A percentile compares a stretch with the other conserved stretches of the same genome.
Evolutionary conservation across 2,888 invertebrate genomes (phyloP).

Genomic region (Morpho deidamia): DNA sequence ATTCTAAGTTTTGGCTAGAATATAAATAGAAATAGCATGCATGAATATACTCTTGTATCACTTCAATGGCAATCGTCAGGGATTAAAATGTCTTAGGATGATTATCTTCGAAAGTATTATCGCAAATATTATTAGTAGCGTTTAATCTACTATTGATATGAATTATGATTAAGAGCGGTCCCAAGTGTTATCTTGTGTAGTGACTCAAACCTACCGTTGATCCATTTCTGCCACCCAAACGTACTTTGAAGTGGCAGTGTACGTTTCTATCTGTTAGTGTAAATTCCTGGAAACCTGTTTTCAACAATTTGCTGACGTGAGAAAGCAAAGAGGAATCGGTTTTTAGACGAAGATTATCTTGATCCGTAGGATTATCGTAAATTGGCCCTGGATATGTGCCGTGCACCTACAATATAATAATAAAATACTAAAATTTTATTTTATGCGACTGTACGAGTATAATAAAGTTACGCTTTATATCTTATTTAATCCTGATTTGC

Average conservation of each 20-base stretch:
- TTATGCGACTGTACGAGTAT: too few species aligned
- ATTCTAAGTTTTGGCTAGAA: too few species aligned
- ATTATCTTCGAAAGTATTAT: too few species aligned
- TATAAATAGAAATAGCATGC: too few species aligned
- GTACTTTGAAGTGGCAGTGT: conserved; percentile 53
- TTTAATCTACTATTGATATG: too few species aligned
- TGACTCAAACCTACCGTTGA: conserved; percentile 37
- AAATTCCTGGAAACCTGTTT: conserved; percentile 55
- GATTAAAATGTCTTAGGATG: too few species aligned
- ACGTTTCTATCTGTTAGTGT: conserved; percentile 52
- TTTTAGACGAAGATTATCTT: conserved; percentile 57
- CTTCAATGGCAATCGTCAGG: too few species aligned
- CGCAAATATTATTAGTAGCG: too few species aligned
- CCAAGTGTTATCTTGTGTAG: not conserved
- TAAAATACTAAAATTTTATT: not conserved
- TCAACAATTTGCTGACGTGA: conserved; percentile 46
- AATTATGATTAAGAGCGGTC: not conserved
- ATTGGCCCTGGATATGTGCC: conserved; percentile 52
- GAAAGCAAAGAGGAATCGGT: conserved; percentile 56
- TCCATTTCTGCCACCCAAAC: conserved; percentile 35
- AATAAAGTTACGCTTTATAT: too few species aligned
- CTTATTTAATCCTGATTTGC: too few species aligned
- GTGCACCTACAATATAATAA: conserved; percentile 35
- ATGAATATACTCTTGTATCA: too few species aligned
- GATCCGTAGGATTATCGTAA: conserved; percentile 49